Evolutionary conservation across 2,888 invertebrate species (phyloP).

Genomic region (Noctua janthina): DNA sequence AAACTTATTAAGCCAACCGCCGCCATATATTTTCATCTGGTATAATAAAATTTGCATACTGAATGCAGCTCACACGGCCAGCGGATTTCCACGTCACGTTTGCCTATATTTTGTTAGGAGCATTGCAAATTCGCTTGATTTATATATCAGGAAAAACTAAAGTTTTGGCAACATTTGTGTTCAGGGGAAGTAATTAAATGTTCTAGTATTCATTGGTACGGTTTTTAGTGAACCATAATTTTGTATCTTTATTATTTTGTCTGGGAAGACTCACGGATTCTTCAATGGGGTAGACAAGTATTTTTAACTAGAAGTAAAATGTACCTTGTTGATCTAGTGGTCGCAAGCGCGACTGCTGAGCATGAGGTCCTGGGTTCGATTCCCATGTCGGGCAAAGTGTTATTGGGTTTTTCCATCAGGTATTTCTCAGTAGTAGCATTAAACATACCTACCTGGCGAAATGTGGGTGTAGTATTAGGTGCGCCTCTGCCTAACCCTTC

Average conservation of each 20-base stretch:
- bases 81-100: constrained; percentile 70
- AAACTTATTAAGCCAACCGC: constrained; percentile 70
- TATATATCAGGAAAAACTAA: constrained; percentile 58
- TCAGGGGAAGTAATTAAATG: constrained; percentile 26
- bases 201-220: constrained; percentile 16
- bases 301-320: neutral
- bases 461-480: too few species aligned
- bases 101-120: constrained; percentile 64
- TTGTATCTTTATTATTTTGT: too few species aligned
- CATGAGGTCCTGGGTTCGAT: too few species aligned
- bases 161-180: constrained; percentile 36
- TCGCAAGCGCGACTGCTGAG: too few species aligned
- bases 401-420: too few species aligned
- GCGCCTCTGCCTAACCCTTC: too few species aligned
- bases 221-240: neutral
- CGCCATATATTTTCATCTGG: constrained; percentile 75
- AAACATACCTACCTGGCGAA: too few species aligned
- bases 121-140: constrained; percentile 63
- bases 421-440: too few species aligned
- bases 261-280: neutral
- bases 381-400: too few species aligned
- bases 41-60: constrained; percentile 80
- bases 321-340: neutral
- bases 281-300: neutral
- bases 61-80: constrained; percentile 73